Evolutionary conservation across 2,797 vertebrate genomes (phyloP).

Genomic region (Gallirallus australis): DNA sequence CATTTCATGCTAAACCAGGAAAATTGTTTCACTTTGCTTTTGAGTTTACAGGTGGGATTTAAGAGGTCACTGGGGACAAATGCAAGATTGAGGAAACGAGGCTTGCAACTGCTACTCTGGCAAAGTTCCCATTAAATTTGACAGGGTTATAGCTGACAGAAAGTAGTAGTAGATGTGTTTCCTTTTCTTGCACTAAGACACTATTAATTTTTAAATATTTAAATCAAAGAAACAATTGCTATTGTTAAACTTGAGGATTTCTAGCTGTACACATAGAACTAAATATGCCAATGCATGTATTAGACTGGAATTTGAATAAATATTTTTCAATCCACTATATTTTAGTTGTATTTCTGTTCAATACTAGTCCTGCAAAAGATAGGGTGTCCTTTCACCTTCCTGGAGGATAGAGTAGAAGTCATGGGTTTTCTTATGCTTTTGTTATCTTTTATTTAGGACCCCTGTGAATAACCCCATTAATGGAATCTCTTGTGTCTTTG

Average conservation of each 20-base stretch:
- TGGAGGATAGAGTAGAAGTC: neutral
- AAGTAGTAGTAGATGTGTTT: neutral
- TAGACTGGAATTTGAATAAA: neutral
- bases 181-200: neutral
- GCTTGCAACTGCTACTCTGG: neutral
- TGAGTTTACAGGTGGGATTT: conserved; percentile 32
- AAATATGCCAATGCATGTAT: neutral
- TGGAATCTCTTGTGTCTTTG: neutral
- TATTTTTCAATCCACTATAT: neutral
- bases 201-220: neutral
- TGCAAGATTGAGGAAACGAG: neutral
- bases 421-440: neutral
- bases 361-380: neutral
- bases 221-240: neutral
- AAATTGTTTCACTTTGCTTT: neutral
- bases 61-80: neutral
- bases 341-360: neutral
- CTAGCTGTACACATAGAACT: neutral
- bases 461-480: neutral
- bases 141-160: neutral
- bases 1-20: neutral
- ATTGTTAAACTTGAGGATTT: neutral
- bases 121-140: conserved; percentile 8
- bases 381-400: neutral
- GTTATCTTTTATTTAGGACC: neutral